phyloP scores from a whole-genome alignment of 1,140 invertebrate genomes.

The Drosophila bocki region DNA sequence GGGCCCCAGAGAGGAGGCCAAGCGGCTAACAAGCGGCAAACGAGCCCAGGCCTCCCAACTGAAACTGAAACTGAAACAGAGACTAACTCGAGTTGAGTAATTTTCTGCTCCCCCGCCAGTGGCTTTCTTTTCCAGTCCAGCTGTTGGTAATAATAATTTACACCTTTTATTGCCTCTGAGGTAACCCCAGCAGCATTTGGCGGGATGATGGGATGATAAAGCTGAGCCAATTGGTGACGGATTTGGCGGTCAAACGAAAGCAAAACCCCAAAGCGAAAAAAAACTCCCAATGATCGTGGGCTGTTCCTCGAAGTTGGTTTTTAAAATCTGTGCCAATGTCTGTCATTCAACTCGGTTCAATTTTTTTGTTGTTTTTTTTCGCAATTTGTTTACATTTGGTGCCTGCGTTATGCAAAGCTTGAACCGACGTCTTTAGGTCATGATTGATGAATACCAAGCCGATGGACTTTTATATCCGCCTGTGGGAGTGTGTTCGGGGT shows the following conservation, averaged over 20 bases:
- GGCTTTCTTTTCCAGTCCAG: constrained; percentile 58
- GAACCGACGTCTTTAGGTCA: constrained; percentile 43
- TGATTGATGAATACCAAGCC: constrained; percentile 39
- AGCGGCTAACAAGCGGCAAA: constrained; percentile 33
- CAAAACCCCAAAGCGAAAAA: constrained; percentile 34
- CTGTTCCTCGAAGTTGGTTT: constrained; percentile 30
- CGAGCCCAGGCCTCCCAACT: constrained; percentile 30
- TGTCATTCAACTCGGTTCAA: constrained; percentile 54
- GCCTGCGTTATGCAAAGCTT: constrained; percentile 38
- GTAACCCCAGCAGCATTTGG: constrained; percentile 43
- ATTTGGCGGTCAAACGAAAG: constrained; percentile 73
- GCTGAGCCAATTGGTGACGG: constrained; percentile 10
- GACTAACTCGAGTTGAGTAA: constrained; percentile 65
- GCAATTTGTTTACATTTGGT: constrained; percentile 50
- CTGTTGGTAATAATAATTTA: constrained; percentile 69
- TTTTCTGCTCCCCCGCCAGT: constrained; percentile 57
- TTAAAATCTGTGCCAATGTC: constrained; percentile 67
- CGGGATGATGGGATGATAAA: constrained; percentile 1
- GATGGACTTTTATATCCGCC: constrained; percentile 34
- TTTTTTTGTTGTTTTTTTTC: constrained; percentile 18
- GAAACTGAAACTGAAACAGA: constrained; percentile 40
- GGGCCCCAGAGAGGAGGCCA: constrained; percentile 13
- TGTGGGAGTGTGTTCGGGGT: constrained; percentile 32
- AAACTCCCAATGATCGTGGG: constrained; percentile 36
- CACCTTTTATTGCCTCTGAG: constrained; percentile 66